Base-by-base conservation (phyloP, 1,140 invertebrate species). In the Cephus cinctus region DNA sequence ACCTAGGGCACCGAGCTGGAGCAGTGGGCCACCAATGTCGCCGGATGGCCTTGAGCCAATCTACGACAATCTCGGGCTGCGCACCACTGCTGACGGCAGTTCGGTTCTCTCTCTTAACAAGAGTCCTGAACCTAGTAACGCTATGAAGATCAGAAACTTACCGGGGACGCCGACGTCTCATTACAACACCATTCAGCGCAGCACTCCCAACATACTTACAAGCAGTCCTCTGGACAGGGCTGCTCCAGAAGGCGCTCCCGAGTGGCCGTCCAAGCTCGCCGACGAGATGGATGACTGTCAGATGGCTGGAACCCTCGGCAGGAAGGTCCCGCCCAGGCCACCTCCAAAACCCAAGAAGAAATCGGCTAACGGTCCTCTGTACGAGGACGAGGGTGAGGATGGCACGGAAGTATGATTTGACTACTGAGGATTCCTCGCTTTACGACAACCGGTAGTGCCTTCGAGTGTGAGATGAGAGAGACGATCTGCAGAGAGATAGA, bases 381-480 rank as follows among this genome's bases (percentile, higher is more conserved):
- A 89, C 58, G 87, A 91, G 60, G 89, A 92, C 63, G 89, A 92
- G 73, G 87, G 87, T 8, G 89, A 91, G 62, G 89, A 92, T 57
- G 89, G 89, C 30, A 92, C 89, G 57, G 89, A 91, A 80, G 89
- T 92, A 76, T 90, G 71, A 78, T n/a, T n/a, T n/a, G n/a, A n/a
- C n/a, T n/a, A n/a, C n/a, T n/a, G n/a, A n/a, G n/a, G n/a, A n/a
- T 50, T 69, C 50, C 42, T 52, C 44, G 18, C 34, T 16, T 32
- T 31, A 22, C 23, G 11, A 39, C 19, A 16, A 48, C 36, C 46
- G 22, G 14, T 41, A 41, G 11, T 52, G 46, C 38, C 51, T 42
- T 50, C 53, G 50, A 41, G 56, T 50, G 56, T 64, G 56, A 67
- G 52, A n/a, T n/a, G n/a, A n/a, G n/a, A n/a, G n/a, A n/a, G n/a